A percentile compares a stretch with the other conserved stretches of the same genome.
Evolutionary conservation across 2,888 invertebrate genomes (phyloP).

Genomic region (Conus canariensis): DNA sequence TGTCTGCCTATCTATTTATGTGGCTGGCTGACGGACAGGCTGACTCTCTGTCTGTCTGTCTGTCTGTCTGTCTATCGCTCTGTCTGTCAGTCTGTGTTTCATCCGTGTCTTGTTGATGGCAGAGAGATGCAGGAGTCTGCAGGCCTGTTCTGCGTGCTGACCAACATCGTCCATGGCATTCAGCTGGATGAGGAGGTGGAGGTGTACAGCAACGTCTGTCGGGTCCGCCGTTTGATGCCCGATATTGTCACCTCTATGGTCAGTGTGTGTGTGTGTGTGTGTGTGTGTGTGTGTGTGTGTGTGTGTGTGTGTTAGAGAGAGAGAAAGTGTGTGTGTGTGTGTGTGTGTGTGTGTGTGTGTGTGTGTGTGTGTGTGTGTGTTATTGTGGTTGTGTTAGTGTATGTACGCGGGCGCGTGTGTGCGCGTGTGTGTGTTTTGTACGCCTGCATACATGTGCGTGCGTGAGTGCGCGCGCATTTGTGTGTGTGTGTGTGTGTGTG

Average conservation of each 20-base stretch:
- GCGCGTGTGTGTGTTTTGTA: too few relatives aligned
- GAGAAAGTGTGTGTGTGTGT: background rate
- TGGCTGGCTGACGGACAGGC: too few relatives aligned
- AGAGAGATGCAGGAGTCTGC: slow-evolving; percentile 42
- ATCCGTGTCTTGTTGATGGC: background rate
- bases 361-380: background rate
- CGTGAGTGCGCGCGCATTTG: too few relatives aligned
- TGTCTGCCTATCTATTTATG: too few relatives aligned
- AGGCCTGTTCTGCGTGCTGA: slow-evolving; percentile 41
- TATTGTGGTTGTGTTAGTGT: too few relatives aligned
- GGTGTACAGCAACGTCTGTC: slow-evolving; percentile 47
- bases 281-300: background rate
- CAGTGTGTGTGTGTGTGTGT: background rate
- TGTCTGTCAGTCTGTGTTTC: too few relatives aligned
- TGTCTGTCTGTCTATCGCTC: background rate
- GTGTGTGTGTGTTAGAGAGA: background rate
- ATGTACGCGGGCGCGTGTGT: too few relatives aligned
- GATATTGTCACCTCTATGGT: slow-evolving; percentile 40
- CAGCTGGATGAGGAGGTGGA: slow-evolving; percentile 46
- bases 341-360: background rate
- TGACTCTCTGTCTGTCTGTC: background rate
- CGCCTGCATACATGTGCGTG: too few relatives aligned
- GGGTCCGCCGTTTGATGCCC: slow-evolving; percentile 37
- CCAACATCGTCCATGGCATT: slow-evolving; percentile 42
- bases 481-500: too few relatives aligned